These are phyloP conservation scores for Hanleya hanleyi DNA, from an alignment of 2,888 invertebrate genomes.

Conservation along the genomic window DNA sequence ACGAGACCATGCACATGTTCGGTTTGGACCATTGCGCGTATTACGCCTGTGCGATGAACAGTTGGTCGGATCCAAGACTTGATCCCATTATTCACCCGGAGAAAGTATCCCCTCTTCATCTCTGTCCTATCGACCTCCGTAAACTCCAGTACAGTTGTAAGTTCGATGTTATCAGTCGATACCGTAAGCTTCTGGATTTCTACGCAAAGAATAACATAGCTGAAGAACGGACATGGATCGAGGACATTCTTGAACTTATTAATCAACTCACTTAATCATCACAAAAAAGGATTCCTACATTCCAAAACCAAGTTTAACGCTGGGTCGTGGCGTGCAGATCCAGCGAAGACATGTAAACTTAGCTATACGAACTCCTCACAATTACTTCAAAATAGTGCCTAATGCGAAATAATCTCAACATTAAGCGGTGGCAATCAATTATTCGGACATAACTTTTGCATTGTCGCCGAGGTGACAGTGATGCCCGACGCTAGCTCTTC, in stretches of 20 bases:
- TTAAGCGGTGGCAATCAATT: too few species aligned
- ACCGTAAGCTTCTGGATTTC: background rate
- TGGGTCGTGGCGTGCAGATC: too few species aligned
- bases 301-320: too few species aligned
- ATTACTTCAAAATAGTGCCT: too few species aligned
- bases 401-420: too few species aligned
- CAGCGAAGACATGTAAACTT: too few species aligned
- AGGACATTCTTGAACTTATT: background rate
- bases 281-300: too few species aligned
- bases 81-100: background rate
- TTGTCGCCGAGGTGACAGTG: too few species aligned
- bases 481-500: too few species aligned
- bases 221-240: background rate
- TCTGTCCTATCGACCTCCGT: background rate
- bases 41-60: background rate
- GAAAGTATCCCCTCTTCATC: background rate
- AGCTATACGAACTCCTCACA: too few species aligned
- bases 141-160: background rate
- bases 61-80: background rate
- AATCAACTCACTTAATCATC: too few species aligned
- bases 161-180: background rate
- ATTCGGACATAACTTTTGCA: too few species aligned
- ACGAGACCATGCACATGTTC: conserved; percentile 1
- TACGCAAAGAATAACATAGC: background rate
- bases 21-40: background rate